Percentiles rank a stretch among this genome's conserved stretches.
phyloP scores from a whole-genome alignment of 2,888 invertebrate species.

The Phoenoteleia sp. region DNA sequence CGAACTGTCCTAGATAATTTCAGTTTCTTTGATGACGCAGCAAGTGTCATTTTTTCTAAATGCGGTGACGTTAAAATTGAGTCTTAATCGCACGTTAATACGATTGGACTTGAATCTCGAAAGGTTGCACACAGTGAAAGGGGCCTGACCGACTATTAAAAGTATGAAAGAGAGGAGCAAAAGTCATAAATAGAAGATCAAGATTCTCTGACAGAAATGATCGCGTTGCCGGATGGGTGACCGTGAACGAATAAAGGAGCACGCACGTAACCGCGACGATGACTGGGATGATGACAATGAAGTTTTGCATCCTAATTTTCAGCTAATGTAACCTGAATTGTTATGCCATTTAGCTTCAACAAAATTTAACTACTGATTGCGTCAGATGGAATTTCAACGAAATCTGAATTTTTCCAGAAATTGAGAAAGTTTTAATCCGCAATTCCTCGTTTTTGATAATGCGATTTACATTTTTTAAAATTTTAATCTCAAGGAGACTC shows the following conservation, averaged over 20 bases:
- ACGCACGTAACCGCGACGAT: neutral
- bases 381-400: no score
- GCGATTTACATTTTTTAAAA: no score
- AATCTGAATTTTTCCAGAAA: no score
- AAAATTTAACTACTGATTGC: no score
- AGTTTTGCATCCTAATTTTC: no score
- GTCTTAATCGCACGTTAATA: constrained; percentile 22
- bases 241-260: constrained; percentile 29
- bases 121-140: constrained; percentile 38
- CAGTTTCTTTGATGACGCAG: constrained; percentile 35
- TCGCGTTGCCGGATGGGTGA: neutral
- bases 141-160: constrained; percentile 13
- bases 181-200: constrained; percentile 13
- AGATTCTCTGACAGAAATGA: constrained; percentile 42
- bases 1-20: constrained; percentile 35
- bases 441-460: no score
- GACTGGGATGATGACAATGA: no score
- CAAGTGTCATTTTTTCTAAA: constrained; percentile 12
- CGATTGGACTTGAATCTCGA: constrained; percentile 25
- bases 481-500: no score
- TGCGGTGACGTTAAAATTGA: constrained; percentile 31
- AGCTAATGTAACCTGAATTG: no score
- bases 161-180: constrained; percentile 25
- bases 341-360: no score
- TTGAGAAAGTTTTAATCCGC: no score